These are phyloP conservation scores for Campoplex nolae DNA, from an alignment of 2,888 invertebrate genomes.

Conservation along the genomic window DNA sequence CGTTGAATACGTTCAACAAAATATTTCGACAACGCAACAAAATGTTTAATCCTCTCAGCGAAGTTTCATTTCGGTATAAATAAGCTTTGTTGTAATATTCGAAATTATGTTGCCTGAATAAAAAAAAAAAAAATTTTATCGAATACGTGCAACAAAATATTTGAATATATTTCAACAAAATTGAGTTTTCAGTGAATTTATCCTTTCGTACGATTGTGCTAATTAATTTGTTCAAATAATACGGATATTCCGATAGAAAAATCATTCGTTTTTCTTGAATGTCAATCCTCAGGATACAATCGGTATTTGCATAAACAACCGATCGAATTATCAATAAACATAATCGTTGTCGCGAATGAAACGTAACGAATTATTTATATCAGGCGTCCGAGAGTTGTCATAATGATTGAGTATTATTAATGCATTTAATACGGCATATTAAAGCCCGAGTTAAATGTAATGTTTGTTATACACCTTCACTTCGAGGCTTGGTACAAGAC, in stretches of 20 bases:
- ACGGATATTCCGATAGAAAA: not conserved
- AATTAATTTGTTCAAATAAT: not conserved
- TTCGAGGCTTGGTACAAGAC: conserved; percentile 35
- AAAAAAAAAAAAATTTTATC: too few species aligned
- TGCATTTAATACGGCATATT: conserved; percentile 23
- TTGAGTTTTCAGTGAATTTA: not conserved
- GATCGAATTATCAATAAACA: not conserved
- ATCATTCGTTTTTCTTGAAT: not conserved
- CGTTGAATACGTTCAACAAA: too few species aligned
- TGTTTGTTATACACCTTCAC: conserved; percentile 50
- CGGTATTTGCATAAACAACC: not conserved
- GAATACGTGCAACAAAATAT: not conserved
- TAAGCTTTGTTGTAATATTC: too few species aligned
- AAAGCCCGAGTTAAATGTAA: conserved; percentile 23
- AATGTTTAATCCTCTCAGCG: too few species aligned
- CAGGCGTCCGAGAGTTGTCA: conserved; percentile 28
- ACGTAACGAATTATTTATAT: conserved; percentile 44
- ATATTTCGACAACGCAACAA: too few species aligned
- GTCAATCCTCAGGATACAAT: conserved; percentile 5
- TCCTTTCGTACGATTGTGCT: not conserved
- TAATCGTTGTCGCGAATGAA: conserved; percentile 22
- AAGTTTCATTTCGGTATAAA: too few species aligned
- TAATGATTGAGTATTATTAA: conserved; percentile 49
- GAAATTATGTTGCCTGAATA: too few species aligned
- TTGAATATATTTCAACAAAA: not conserved